Base-by-base conservation (phyloP, 2,797 vertebrate species). In the Aldrovandia affinis region DNA sequence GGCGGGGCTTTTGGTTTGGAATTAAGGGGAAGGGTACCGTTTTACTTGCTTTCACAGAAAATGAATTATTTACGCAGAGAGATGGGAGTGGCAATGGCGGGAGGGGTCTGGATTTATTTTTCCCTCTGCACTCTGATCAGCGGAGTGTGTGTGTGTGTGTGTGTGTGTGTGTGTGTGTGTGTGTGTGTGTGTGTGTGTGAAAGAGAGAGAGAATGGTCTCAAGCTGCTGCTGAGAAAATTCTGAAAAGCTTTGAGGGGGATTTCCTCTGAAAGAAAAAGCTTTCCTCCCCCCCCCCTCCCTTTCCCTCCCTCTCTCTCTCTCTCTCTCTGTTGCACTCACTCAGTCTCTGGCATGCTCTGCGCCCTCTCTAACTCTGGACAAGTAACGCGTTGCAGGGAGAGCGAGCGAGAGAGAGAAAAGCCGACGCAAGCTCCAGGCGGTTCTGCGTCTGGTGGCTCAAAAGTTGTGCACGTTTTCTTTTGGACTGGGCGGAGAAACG, bases 211-310 rank as follows among this genome's bases (percentile, higher is more conserved):
- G 88, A 86, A 87, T 90, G 90, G 89, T 89, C 82, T 86, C 86
- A 84, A 87, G 86, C 86, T 87, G 86, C 86, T 84, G 87, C 87
- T 89, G 87, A 86, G 86, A 91, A 90, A 91, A 92, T 82, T 91
- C 89, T 93, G 90, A 95, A 95, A 94, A 93, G 92, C 91, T 93
- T 94, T n/a, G 86, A 94, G 93, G 95, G 95, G 94, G 94, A 95
- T 96, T 95, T 95, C 94, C 95, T 94, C 92, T 92, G 90, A 95
- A 94, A 95, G 92, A 89, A 92, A 95, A 93, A 92, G 93, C 52
- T 3, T 79, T 52, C 91, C 20, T 22, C 3, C 73, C 1, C 33
- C 0, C 54, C 20, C 33, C 8, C 33, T 81, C 78, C 20, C 77
- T 5, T 57, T 47, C 68, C 42, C 68, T 33, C 79, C 33, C 57